Conservation (phyloP, 1,140 invertebrate species). For the Danaus plexippus region DNA sequence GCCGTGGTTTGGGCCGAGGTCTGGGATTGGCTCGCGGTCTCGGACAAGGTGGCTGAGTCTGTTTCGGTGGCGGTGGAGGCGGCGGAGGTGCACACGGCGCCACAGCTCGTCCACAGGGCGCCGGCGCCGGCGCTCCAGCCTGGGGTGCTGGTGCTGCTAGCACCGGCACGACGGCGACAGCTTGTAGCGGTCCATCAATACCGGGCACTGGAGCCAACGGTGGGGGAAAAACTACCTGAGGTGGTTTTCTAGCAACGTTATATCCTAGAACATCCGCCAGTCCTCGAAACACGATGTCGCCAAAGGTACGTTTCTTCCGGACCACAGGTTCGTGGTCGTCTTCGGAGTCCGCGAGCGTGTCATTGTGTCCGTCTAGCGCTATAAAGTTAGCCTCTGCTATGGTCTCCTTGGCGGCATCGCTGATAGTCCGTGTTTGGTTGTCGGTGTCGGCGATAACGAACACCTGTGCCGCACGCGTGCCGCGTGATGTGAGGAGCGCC, state of each 20-base stretch:
- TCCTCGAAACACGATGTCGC: constrained; percentile 66
- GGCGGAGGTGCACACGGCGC: constrained; percentile 20
- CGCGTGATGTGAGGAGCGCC: constrained; percentile 24
- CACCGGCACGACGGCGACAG: constrained; percentile 31
- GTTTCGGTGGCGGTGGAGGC: constrained; percentile 35
- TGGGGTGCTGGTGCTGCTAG: constrained; percentile 26
- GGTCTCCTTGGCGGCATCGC: constrained; percentile 24
- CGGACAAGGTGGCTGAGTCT: constrained; percentile 45
- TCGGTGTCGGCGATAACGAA: constrained; percentile 32
- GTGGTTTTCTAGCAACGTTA: constrained; percentile 58
- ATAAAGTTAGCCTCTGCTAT: constrained; percentile 24
- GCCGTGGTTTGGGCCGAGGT: constrained; percentile 36
- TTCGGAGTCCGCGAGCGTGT: constrained; percentile 25
- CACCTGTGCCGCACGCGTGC: constrained; percentile 24
- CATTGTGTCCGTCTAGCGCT: constrained; percentile 22
- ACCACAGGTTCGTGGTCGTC: constrained; percentile 52
- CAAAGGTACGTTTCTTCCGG: constrained; percentile 64
- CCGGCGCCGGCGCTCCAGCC: constrained; percentile 24
- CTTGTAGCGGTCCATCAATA: constrained; percentile 44
- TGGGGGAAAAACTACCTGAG: constrained; percentile 52
- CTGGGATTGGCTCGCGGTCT: constrained; percentile 36
- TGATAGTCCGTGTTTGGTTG: constrained; percentile 22
- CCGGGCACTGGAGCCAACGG: constrained; percentile 58
- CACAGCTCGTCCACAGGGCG: constrained; percentile 22
- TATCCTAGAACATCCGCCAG: constrained; percentile 66